Evolutionary conservation across 2,113 vertebrate species (phyloP).

Genomic region (Bolborhynchus lineola): DNA sequence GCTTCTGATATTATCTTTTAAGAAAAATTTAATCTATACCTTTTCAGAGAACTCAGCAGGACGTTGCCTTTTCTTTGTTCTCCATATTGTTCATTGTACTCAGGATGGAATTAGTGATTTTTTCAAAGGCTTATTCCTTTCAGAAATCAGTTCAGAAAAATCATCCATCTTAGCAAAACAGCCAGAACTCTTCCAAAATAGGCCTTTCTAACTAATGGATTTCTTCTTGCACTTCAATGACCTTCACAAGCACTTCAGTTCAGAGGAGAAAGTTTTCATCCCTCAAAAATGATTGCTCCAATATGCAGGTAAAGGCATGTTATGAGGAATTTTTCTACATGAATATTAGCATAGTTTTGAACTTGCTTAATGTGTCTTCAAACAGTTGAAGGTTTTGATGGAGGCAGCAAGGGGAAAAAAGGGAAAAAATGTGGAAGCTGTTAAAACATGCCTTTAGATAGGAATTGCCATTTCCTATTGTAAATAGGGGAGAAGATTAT

Average conservation of each 20-base stretch:
- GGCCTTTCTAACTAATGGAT: background rate
- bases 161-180: background rate
- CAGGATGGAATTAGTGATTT: background rate
- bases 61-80: background rate
- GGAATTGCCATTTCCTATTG: background rate
- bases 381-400: background rate
- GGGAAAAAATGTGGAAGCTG: background rate
- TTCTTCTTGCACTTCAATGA: background rate
- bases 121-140: background rate
- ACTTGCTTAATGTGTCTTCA: background rate
- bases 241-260: background rate
- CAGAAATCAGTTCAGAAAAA: slow-evolving; percentile 8
- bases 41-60: background rate
- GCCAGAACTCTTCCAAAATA: background rate
- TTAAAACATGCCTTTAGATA: background rate
- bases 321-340: background rate
- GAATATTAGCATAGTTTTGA: background rate
- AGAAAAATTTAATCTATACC: background rate
- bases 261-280: background rate
- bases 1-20: background rate
- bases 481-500: slow-evolving; percentile 1
- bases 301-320: background rate
- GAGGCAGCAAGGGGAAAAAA: background rate
- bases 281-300: background rate
- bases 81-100: background rate